phyloP scores from a whole-genome alignment of 2,113 vertebrate genomes.

The Thamnaconus septentrionalis region DNA sequence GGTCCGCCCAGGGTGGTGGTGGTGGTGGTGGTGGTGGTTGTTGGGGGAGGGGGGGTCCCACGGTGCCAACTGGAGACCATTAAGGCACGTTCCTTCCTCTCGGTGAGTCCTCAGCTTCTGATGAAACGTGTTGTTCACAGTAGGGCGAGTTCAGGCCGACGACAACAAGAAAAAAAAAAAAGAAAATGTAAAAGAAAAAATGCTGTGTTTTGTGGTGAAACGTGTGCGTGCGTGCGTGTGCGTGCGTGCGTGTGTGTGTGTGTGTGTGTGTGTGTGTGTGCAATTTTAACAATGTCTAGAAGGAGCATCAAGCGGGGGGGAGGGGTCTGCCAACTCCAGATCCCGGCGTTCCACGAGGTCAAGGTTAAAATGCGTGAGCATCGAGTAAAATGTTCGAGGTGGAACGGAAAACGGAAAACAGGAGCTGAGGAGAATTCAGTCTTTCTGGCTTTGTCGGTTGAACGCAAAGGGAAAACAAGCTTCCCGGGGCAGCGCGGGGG shows the following conservation, averaged over 20 bases:
- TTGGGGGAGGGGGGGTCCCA: constrained; percentile 11
- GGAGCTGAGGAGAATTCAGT: constrained; percentile 53
- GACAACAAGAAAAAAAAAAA: constrained; percentile 11
- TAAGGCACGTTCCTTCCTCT: constrained; percentile 71
- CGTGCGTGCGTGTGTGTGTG: constrained; percentile 10
- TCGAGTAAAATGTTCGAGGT: constrained; percentile 51
- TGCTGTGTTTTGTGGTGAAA: not conserved
- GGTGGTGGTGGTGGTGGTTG: not conserved
- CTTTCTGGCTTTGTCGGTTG: constrained; percentile 59
- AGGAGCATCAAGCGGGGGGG: constrained; percentile 34
- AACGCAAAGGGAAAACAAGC: constrained; percentile 54
- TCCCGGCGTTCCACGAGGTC: constrained; percentile 46
- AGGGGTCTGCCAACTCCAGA: constrained; percentile 36
- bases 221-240: constrained; percentile 13
- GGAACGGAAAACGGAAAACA: constrained; percentile 43
- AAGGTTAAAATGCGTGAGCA: constrained; percentile 52
- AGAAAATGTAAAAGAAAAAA: not conserved
- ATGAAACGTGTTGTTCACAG: constrained; percentile 56
- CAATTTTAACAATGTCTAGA: constrained; percentile 32
- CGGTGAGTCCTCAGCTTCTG: constrained; percentile 49
- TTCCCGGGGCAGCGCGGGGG: constrained; percentile 45
- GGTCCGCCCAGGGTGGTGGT: constrained; percentile 25
- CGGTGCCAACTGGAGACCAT: constrained; percentile 61
- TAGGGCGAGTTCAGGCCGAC: constrained; percentile 59
- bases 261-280: constrained; percentile 36